A percentile compares a stretch with the other conserved stretches of the same genome.
Conservation (phyloP, 2,888 invertebrate species). For the Archaeoteleia sp. region DNA sequence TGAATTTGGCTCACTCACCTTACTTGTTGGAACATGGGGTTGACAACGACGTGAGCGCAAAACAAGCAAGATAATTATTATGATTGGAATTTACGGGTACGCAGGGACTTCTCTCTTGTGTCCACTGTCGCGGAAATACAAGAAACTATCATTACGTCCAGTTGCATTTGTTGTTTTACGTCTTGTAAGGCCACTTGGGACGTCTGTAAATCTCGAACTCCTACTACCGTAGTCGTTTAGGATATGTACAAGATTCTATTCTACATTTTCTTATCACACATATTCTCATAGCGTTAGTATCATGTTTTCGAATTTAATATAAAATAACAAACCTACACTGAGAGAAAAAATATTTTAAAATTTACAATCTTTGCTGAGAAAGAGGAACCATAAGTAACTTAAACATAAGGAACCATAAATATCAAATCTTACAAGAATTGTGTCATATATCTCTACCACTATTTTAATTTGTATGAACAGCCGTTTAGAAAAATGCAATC, state of each 20-base stretch:
- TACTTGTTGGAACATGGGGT: neutral
- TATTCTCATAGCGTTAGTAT: too few relatives aligned
- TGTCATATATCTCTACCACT: too few relatives aligned
- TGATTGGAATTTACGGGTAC: constrained; percentile 62
- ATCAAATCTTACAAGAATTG: too few relatives aligned
- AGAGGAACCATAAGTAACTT: too few relatives aligned
- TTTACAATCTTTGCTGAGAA: too few relatives aligned
- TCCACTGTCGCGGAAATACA: constrained; percentile 59
- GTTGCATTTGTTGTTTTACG: constrained; percentile 62
- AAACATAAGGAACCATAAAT: too few relatives aligned
- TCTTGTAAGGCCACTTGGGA: constrained; percentile 47
- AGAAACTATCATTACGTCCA: constrained; percentile 67
- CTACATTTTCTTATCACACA: neutral
- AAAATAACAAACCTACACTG: too few relatives aligned
- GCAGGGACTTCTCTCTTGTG: constrained; percentile 54
- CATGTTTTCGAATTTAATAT: too few relatives aligned
- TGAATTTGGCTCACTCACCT: too few relatives aligned
- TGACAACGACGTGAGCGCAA: constrained; percentile 2
- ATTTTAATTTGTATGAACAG: too few relatives aligned
- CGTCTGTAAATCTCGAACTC: constrained; percentile 59
- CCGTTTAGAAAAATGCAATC: too few relatives aligned
- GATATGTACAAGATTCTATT: neutral
- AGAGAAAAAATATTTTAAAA: too few relatives aligned
- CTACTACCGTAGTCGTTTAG: constrained; percentile 15
- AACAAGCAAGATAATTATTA: constrained; percentile 59